phyloP scores from a whole-genome alignment of 2,113 vertebrate genomes.

The Lamprotornis superbus region DNA sequence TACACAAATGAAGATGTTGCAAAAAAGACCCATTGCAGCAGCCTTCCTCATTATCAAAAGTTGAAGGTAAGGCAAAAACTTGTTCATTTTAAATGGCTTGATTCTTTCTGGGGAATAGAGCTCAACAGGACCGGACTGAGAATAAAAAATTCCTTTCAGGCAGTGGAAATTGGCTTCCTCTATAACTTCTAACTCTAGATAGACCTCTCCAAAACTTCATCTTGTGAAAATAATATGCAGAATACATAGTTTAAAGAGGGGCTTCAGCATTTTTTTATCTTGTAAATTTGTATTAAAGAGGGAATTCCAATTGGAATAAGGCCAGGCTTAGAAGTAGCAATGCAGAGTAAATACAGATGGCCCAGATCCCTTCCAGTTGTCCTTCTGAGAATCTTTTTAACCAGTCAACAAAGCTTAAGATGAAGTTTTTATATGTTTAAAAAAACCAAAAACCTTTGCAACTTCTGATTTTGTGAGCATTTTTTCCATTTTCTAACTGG shows the following conservation, averaged over 20 bases:
- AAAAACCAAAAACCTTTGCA: slow-evolving; percentile 1
- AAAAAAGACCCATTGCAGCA: slow-evolving; percentile 96
- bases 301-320: neutral
- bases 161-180: slow-evolving; percentile 50
- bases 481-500: neutral
- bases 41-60: slow-evolving; percentile 92
- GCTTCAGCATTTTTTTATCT: neutral
- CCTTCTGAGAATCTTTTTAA: neutral
- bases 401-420: neutral
- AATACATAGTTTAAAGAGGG: neutral
- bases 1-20: slow-evolving; percentile 96
- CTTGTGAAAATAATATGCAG: neutral
- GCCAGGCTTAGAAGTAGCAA: neutral
- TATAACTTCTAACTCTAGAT: neutral
- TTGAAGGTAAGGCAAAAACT: slow-evolving; percentile 87
- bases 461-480: slow-evolving; percentile 63
- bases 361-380: neutral
- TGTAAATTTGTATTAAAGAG: neutral
- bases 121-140: neutral
- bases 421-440: neutral
- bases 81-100: slow-evolving; percentile 63
- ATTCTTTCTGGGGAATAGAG: slow-evolving; percentile 60
- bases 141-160: neutral
- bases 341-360: neutral
- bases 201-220: neutral